A percentile compares a stretch with the other conserved stretches of the same genome.
Evolutionary conservation across 2,113 vertebrate genomes (phyloP).

Genomic region (Ibidorhyncha struthersii): DNA sequence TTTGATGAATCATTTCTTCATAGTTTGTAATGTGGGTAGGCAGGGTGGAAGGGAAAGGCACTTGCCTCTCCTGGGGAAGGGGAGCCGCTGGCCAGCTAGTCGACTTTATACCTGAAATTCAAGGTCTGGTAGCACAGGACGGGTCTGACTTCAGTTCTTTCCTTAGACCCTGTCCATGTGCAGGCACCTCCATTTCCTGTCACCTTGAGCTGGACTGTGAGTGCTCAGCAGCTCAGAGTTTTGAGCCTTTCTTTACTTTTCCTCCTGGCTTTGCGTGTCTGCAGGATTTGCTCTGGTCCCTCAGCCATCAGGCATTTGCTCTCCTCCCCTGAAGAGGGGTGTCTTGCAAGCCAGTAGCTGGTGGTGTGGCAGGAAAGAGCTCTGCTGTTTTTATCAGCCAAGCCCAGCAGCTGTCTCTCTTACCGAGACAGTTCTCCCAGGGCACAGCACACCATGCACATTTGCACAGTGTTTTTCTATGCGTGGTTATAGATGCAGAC

Average conservation of each 20-base stretch:
- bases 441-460: neutral
- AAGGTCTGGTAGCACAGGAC: neutral
- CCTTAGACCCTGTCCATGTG: neutral
- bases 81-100: neutral
- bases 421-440: neutral
- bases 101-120: neutral
- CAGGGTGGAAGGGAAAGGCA: neutral
- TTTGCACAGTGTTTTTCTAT: neutral
- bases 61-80: neutral
- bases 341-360: neutral
- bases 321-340: neutral
- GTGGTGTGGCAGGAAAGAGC: neutral
- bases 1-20: neutral
- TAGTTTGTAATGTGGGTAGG: neutral
- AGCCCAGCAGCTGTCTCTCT: neutral
- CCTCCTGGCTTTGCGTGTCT: neutral
- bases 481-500: neutral
- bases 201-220: neutral
- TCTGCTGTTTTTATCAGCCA: neutral
- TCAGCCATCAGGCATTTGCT: neutral
- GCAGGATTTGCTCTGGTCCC: neutral
- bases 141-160: neutral
- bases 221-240: neutral
- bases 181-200: neutral
- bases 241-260: neutral